phyloP scores from a whole-genome alignment of 37 sponge, comb jelly and placozoan genomes.

The Beroe ovata region DNA sequence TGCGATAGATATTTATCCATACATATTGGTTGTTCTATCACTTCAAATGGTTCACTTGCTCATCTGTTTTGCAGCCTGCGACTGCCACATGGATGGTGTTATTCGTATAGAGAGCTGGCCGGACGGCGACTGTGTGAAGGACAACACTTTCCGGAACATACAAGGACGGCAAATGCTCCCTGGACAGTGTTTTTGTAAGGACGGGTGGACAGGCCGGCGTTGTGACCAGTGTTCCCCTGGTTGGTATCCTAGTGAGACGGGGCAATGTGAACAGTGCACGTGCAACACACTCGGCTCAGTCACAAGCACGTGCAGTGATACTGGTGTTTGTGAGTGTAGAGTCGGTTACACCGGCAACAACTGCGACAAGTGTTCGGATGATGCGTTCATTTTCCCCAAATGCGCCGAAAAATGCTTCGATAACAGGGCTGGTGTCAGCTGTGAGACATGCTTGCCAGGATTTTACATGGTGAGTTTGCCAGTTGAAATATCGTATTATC shows the following conservation, averaged over 20 bases:
- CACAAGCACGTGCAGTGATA: background rate
- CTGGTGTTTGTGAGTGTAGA: background rate
- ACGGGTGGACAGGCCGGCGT: slow-evolving; percentile 10
- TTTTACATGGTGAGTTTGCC: slow-evolving; percentile 18
- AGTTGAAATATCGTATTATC: too few species aligned
- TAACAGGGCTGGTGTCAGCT: slow-evolving; percentile 27
- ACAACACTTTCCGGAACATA: slow-evolving; percentile 42
- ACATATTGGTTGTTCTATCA: too few species aligned
- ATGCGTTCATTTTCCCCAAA: slow-evolving; percentile 14
- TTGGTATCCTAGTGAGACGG: slow-evolving; percentile 5
- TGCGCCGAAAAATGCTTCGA: background rate
- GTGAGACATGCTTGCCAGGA: slow-evolving; percentile 16
- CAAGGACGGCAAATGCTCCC: slow-evolving; percentile 2
- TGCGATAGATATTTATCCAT: too few species aligned
- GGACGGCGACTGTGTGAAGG: slow-evolving; percentile 49
- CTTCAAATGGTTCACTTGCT: too few species aligned
- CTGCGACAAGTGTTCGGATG: background rate
- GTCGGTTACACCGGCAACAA: background rate
- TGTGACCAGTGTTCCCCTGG: slow-evolving; percentile 16
- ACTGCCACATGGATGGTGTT: slow-evolving; percentile 4
- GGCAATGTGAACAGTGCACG: background rate
- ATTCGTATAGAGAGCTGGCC: slow-evolving; percentile 18
- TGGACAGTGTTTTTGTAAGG: slow-evolving; percentile 33
- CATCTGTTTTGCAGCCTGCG: background rate
- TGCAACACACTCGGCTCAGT: background rate